These are phyloP conservation scores for Gymnoscelis rufifasciata DNA, from an alignment of 2,888 invertebrate species.

Conservation along the genomic window DNA sequence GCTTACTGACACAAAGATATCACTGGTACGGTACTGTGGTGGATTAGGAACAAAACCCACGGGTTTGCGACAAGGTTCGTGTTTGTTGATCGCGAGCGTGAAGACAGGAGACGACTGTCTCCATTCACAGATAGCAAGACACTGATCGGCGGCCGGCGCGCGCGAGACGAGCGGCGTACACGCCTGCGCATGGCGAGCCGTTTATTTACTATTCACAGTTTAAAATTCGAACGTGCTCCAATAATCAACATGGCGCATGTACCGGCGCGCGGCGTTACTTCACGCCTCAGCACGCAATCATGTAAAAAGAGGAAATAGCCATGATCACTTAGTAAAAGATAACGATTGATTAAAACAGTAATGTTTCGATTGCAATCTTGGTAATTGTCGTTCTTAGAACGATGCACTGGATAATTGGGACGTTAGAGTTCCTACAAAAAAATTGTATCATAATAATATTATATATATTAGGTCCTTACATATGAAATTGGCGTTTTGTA, in stretches of 20 bases:
- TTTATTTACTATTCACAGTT: constrained; percentile 75
- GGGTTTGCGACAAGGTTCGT: constrained; percentile 40
- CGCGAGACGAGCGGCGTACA: constrained; percentile 46
- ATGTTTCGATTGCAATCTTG: constrained; percentile 5
- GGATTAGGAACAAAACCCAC: constrained; percentile 34
- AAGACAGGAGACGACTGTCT: constrained; percentile 54
- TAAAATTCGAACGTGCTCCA: constrained; percentile 68
- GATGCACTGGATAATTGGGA: too few relatives aligned
- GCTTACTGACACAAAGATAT: constrained; percentile 42
- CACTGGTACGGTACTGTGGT: constrained; percentile 34
- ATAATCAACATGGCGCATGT: constrained; percentile 62
- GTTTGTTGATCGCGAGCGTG: constrained; percentile 37
- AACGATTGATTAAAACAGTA: constrained; percentile 27
- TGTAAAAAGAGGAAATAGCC: constrained; percentile 31
- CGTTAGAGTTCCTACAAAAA: not conserved
- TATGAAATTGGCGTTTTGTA: too few relatives aligned
- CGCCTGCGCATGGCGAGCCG: constrained; percentile 59
- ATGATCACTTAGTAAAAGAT: constrained; percentile 28
- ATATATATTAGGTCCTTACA: too few relatives aligned
- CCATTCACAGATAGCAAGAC: constrained; percentile 63
- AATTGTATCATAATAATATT: too few relatives aligned
- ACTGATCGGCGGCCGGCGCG: constrained; percentile 50
- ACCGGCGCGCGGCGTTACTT: constrained; percentile 36
- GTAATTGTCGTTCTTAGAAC: not conserved
- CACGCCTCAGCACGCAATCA: constrained; percentile 35